phyloP scores from a whole-genome alignment of 2,888 invertebrate species.

The Norana najaformis region DNA sequence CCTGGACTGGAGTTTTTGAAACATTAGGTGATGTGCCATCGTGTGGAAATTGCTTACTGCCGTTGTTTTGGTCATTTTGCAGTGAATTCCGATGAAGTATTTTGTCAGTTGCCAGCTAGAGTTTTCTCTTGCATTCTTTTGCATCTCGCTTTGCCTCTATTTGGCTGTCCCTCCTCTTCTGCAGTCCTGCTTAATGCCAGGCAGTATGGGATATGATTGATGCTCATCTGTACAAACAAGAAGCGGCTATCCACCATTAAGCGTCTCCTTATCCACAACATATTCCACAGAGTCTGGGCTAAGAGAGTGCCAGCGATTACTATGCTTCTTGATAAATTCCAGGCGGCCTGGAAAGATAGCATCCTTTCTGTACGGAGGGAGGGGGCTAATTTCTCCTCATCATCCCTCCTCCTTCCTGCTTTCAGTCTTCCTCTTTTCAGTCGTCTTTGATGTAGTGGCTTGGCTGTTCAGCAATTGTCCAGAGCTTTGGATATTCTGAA shows the following conservation, averaged over 20 bases:
- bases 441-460: background rate
- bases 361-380: background rate
- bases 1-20: background rate
- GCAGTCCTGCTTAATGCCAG: background rate
- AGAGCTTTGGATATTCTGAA: background rate
- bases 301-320: background rate
- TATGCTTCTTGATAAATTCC: constrained; percentile 13
- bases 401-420: background rate
- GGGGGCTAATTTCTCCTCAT: background rate
- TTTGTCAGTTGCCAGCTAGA: background rate
- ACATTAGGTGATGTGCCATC: background rate
- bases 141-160: background rate
- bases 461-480: background rate
- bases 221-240: background rate
- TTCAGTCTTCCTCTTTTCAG: background rate
- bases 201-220: background rate
- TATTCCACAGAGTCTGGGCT: background rate
- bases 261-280: background rate
- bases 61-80: background rate
- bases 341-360: constrained; percentile 13
- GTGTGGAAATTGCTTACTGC: background rate
- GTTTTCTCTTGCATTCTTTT: background rate
- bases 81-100: background rate
- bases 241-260: constrained; percentile 5
- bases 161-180: background rate